A percentile compares a stretch with the other conserved stretches of the same genome.
Evolutionary conservation across 2,888 invertebrate genomes (phyloP).

Genomic region (Atethmia centrago): DNA sequence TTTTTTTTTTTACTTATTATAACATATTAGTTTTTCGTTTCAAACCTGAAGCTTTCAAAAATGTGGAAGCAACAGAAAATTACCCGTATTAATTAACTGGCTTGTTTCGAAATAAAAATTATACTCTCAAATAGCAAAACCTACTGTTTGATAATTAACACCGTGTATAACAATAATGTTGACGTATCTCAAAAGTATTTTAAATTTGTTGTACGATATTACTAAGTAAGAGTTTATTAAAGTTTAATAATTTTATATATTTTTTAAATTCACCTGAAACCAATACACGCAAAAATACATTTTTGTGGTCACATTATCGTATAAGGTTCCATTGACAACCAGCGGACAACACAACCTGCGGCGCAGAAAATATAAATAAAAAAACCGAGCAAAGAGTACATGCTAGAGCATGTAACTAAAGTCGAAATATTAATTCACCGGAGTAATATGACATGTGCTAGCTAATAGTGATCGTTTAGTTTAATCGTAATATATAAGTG

Average conservation of each 20-base stretch:
- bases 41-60: background rate
- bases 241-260: constrained; percentile 18
- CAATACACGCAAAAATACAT: background rate
- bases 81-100: background rate
- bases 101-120: background rate
- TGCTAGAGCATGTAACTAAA: too few species aligned
- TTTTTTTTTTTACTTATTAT: background rate
- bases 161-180: constrained; percentile 20
- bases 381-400: too few species aligned
- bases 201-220: constrained; percentile 28
- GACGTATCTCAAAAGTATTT: constrained; percentile 8
- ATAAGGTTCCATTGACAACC: background rate
- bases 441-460: too few species aligned
- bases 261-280: constrained; percentile 17
- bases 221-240: constrained; percentile 42
- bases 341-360: background rate
- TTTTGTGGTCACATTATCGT: background rate
- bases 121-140: background rate
- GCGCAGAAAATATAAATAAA: background rate
- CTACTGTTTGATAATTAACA: constrained; percentile 13
- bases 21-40: background rate
- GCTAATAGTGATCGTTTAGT: too few species aligned
- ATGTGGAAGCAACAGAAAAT: background rate
- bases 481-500: too few species aligned
- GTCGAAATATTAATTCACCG: too few species aligned